A percentile compares a stretch with the other conserved stretches of the same genome.
phyloP scores from a whole-genome alignment of 1,140 invertebrate genomes.

The Brachionus paranguensis region DNA sequence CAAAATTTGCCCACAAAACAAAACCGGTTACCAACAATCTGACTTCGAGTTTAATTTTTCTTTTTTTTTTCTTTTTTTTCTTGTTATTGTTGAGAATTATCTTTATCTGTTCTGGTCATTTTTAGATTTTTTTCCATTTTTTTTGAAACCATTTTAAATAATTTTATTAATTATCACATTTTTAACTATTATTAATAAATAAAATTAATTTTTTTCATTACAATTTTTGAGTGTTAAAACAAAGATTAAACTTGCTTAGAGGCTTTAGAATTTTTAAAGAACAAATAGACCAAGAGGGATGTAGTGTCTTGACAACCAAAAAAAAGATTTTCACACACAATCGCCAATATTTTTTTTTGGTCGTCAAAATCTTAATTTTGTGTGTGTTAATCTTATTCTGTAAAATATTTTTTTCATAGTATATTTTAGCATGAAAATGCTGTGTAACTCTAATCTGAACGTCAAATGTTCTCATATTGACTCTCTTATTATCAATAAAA shows the following conservation, averaged over 20 bases:
- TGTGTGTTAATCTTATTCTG: too few species aligned
- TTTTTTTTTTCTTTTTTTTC: background rate
- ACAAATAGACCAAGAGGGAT: too few species aligned
- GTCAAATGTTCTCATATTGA: too few species aligned
- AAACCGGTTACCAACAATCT: background rate
- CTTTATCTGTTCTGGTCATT: background rate
- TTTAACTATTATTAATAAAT: background rate
- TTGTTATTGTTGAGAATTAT: background rate
- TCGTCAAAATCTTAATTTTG: too few species aligned
- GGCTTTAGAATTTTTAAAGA: too few species aligned
- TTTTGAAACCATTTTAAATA: background rate
- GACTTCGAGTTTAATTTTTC: background rate
- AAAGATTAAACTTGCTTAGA: background rate
- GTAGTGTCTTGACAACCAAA: too few species aligned
- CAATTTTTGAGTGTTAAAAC: background rate
- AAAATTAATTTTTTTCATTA: background rate
- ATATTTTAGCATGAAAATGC: too few species aligned
- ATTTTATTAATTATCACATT: background rate
- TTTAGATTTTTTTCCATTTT: background rate
- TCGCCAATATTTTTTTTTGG: too few species aligned
- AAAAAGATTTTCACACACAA: too few species aligned
- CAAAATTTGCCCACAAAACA: background rate
- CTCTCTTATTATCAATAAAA: too few species aligned
- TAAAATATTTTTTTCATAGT: too few species aligned
- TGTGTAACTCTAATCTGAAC: too few species aligned